Percentiles rank a stretch among this genome's conserved stretches.
These are phyloP conservation scores for Bufotes viridis DNA, from an alignment of 2,797 vertebrate genomes.

Conservation along the genomic window DNA sequence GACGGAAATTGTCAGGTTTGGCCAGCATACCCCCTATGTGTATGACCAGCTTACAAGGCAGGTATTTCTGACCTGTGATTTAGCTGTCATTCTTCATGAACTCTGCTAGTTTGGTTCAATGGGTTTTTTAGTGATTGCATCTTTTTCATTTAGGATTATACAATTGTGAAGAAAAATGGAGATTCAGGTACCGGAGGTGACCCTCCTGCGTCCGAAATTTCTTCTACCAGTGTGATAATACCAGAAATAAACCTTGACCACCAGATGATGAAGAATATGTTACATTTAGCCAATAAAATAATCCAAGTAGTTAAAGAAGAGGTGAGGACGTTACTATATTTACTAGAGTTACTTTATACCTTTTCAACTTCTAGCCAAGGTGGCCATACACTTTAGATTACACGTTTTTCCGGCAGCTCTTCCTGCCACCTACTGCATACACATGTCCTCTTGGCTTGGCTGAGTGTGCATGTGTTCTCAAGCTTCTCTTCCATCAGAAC, in stretches of 20 bases:
- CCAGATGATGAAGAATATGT: slow-evolving; percentile 17
- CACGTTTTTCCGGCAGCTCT: too few species aligned
- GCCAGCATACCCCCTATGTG: too few species aligned
- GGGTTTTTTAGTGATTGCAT: background rate
- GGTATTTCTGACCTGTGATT: background rate
- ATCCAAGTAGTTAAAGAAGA: slow-evolving; percentile 39
- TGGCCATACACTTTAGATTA: too few species aligned
- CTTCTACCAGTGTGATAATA: background rate
- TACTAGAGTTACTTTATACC: background rate
- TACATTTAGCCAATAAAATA: slow-evolving; percentile 36
- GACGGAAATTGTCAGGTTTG: too few species aligned
- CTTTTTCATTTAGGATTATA: slow-evolving; percentile 34
- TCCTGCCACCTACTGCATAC: too few species aligned
- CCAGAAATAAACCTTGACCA: slow-evolving; percentile 8
- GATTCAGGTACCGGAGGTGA: background rate
- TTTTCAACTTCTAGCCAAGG: background rate
- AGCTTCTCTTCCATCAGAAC: too few species aligned
- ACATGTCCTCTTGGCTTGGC: too few species aligned
- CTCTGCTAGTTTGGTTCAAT: background rate
- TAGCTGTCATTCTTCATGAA: background rate
- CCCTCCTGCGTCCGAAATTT: background rate
- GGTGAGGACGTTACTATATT: slow-evolving; percentile 11
- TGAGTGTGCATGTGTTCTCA: too few species aligned
- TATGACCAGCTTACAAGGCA: too few species aligned
- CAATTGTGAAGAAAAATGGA: slow-evolving; percentile 43